A percentile compares a stretch with the other conserved stretches of the same genome.
Conservation (phyloP, 2,888 invertebrate genomes). For the Thymelicus sylvestris region DNA sequence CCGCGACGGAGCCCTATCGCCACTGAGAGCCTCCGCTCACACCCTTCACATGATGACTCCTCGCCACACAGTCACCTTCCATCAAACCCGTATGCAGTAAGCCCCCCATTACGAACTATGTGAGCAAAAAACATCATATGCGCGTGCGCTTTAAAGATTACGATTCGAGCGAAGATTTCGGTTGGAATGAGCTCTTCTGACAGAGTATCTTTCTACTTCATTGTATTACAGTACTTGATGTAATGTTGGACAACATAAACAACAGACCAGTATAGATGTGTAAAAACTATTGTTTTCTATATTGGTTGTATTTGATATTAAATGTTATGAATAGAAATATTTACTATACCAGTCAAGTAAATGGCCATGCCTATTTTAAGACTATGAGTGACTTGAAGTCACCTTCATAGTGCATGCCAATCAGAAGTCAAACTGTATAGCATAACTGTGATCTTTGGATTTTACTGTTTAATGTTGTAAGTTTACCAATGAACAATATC, state of each 20-base stretch:
- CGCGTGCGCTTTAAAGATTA: neutral
- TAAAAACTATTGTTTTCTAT: conserved; percentile 49
- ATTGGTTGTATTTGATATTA: conserved; percentile 67
- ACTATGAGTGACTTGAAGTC: neutral
- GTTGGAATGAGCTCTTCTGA: conserved; percentile 72
- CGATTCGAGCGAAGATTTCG: conserved; percentile 34
- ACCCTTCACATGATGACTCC: conserved; percentile 49
- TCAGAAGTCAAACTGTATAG: neutral
- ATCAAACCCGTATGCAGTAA: conserved; percentile 21
- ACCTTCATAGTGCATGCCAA: neutral
- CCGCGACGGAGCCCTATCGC: conserved; percentile 59
- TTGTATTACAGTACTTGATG: conserved; percentile 50
- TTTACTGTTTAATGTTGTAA: conserved; percentile 4
- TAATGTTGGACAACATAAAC: conserved; percentile 54
- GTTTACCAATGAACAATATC: neutral
- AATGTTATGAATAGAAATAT: conserved; percentile 55
- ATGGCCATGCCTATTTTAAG: conserved; percentile 1
- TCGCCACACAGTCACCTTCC: conserved; percentile 57
- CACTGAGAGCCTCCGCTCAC: conserved; percentile 51
- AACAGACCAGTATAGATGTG: conserved; percentile 41
- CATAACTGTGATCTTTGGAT: conserved; percentile 33
- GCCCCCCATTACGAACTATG: conserved; percentile 5
- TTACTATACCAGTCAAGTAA: conserved; percentile 37
- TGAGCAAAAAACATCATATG: conserved; percentile 25
- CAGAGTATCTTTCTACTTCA: conserved; percentile 62